These are phyloP conservation scores for Anthopleura sola DNA, from an alignment of 64 coral and sea anemone genomes.

Conservation along the genomic window DNA sequence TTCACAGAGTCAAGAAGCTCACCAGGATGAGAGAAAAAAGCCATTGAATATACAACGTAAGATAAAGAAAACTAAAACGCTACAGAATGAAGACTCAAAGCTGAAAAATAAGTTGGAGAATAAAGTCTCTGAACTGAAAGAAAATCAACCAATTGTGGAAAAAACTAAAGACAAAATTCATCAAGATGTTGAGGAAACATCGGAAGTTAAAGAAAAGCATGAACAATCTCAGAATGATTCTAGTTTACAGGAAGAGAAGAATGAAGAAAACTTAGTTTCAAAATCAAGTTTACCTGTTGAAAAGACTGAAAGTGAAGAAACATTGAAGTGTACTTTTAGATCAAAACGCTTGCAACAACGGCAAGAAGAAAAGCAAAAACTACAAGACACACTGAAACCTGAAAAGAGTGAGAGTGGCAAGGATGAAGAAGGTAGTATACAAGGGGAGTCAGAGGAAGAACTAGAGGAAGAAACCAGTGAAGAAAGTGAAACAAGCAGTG, in stretches of 20 bases:
- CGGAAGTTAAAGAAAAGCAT: not conserved
- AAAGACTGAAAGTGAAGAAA: constrained; percentile 15
- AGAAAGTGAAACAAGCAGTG: not conserved
- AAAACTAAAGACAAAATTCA: not conserved
- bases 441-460: not conserved
- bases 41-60: not conserved
- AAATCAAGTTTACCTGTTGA: not conserved
- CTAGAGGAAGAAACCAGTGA: not conserved
- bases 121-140: not conserved
- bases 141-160: not conserved
- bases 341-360: constrained; percentile 51
- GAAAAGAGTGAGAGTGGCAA: not conserved
- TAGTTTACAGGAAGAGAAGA: not conserved
- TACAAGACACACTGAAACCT: not conserved
- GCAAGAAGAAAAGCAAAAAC: constrained; percentile 1
- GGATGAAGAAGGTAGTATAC: not conserved
- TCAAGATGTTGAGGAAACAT: not conserved
- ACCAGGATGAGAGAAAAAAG: not conserved
- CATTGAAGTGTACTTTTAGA: constrained; percentile 36
- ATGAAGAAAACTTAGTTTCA: not conserved
- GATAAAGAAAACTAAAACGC: not conserved
- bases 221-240: not conserved
- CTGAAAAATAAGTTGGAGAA: not conserved
- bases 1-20: not conserved
- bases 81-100: not conserved